phyloP scores from a whole-genome alignment of 2,113 vertebrate species.

The Triplophysa dalaica region DNA sequence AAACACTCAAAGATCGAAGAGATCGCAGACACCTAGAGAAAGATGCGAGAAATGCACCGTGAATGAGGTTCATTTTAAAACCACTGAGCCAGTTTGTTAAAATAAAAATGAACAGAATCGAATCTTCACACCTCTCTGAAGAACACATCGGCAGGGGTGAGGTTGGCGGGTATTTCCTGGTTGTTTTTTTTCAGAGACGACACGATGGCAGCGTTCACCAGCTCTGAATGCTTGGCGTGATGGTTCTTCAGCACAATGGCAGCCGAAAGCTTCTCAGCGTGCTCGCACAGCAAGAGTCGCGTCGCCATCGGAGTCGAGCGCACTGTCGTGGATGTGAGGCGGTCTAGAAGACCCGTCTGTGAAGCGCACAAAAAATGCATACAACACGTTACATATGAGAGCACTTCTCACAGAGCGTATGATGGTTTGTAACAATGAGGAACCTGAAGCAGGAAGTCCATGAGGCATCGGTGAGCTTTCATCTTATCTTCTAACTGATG shows the following conservation, averaged over 20 bases:
- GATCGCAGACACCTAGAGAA: slow-evolving; percentile 88
- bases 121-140: slow-evolving; percentile 86
- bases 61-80: not conserved
- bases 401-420: not conserved
- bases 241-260: slow-evolving; percentile 91
- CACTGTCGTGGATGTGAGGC: slow-evolving; percentile 72
- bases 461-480: slow-evolving; percentile 91
- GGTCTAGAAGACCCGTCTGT: slow-evolving; percentile 86
- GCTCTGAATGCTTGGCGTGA: slow-evolving; percentile 81
- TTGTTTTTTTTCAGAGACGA: slow-evolving; percentile 76
- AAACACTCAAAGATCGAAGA: slow-evolving; percentile 88
- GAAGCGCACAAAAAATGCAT: not conserved
- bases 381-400: not conserved
- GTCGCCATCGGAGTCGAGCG: slow-evolving; percentile 83
- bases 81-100: not conserved
- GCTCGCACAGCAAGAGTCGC: slow-evolving; percentile 87
- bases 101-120: not conserved
- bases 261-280: slow-evolving; percentile 88
- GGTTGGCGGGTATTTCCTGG: slow-evolving; percentile 74
- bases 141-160: slow-evolving; percentile 91
- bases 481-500: slow-evolving; percentile 97
- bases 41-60: not conserved
- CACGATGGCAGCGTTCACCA: slow-evolving; percentile 84
- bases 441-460: slow-evolving; percentile 94
- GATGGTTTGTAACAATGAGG: not conserved